These are phyloP conservation scores for Vidua chalybeata DNA, from an alignment of 2,113 vertebrate species.

Conservation along the genomic window DNA sequence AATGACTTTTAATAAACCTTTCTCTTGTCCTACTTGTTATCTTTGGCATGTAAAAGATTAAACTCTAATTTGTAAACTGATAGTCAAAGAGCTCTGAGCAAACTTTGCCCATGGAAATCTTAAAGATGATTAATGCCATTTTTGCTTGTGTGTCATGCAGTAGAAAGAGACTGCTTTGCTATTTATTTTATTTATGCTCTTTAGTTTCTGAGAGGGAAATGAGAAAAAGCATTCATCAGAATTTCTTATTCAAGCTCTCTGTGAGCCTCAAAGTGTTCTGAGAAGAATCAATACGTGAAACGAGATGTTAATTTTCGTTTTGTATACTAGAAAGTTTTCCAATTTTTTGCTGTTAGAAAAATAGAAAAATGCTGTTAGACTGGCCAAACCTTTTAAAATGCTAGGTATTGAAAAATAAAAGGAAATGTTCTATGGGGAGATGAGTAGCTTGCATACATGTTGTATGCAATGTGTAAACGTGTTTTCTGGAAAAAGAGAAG, in stretches of 20 bases:
- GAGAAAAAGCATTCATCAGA: not conserved
- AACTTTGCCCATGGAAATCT: not conserved
- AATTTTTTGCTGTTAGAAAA: not conserved
- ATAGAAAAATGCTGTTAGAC: not conserved
- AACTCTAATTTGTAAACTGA: not conserved
- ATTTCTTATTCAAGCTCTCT: slow-evolving; percentile 4
- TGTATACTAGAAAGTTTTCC: not conserved
- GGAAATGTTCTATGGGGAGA: not conserved
- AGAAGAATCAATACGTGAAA: not conserved
- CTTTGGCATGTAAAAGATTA: not conserved
- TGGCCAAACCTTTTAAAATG: not conserved
- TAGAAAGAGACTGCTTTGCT: not conserved
- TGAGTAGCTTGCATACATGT: not conserved
- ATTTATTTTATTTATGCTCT: slow-evolving; percentile 34
- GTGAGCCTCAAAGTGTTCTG: not conserved
- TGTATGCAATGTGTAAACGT: not conserved
- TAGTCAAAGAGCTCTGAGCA: not conserved
- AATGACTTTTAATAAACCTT: not conserved
- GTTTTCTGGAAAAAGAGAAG: not conserved
- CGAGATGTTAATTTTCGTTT: not conserved
- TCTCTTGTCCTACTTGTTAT: not conserved
- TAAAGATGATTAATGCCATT: slow-evolving; percentile 20
- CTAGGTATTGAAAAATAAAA: not conserved
- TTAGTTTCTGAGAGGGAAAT: not conserved
- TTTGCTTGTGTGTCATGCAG: not conserved